Percentiles rank a stretch among this genome's conserved stretches.
Evolutionary conservation across 2,797 vertebrate genomes (phyloP).

Genomic region (Acomys russatus): DNA sequence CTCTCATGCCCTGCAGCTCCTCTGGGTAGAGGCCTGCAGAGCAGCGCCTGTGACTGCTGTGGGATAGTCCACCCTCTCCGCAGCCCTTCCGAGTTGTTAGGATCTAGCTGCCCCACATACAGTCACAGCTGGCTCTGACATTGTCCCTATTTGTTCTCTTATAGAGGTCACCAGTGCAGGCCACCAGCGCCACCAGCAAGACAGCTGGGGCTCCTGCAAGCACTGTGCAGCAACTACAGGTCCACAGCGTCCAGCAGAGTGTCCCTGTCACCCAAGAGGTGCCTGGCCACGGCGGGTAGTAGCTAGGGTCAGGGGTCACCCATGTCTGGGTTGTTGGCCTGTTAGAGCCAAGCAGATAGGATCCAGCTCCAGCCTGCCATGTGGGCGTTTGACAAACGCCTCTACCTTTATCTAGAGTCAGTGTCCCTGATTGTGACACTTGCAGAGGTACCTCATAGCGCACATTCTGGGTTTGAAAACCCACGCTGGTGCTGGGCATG

Average conservation of each 20-base stretch:
- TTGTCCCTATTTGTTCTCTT: neutral
- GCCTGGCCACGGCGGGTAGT: conserved; percentile 65
- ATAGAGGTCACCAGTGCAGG: conserved; percentile 84
- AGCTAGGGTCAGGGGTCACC: neutral
- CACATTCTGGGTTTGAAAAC: neutral
- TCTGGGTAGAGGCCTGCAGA: neutral
- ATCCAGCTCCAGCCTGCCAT: neutral
- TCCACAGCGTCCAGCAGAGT: conserved; percentile 82
- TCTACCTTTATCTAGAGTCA: neutral
- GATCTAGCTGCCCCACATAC: neutral
- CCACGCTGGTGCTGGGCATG: neutral
- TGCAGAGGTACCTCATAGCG: neutral
- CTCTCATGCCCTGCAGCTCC: neutral
- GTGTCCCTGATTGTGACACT: neutral
- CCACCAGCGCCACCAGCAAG: conserved; percentile 84
- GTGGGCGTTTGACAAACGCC: neutral
- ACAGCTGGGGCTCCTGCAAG: conserved; percentile 71
- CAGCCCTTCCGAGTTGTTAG: neutral
- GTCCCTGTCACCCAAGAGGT: conserved; percentile 86
- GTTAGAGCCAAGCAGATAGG: neutral
- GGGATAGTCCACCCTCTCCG: neutral
- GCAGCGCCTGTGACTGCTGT: neutral
- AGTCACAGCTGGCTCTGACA: neutral
- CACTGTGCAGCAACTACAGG: conserved; percentile 84
- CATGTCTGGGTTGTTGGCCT: neutral